Evolutionary conservation across 2,888 invertebrate genomes (phyloP).

Genomic region (Gymnoscelis rufifasciata): DNA sequence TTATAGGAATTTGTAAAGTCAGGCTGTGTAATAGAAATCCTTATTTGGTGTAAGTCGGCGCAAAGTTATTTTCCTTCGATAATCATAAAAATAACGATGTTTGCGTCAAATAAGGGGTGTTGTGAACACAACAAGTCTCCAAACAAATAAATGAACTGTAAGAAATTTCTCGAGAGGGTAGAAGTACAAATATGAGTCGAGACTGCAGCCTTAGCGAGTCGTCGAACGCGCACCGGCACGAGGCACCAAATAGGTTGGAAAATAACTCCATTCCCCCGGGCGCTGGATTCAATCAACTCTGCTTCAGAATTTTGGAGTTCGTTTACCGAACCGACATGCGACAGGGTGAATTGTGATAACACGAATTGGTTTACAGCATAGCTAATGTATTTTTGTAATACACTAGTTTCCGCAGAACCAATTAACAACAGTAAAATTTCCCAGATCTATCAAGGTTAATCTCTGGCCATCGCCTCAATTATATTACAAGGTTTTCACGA

Average conservation of each 20-base stretch:
- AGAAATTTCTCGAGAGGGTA: slow-evolving; percentile 68
- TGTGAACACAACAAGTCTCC: slow-evolving; percentile 56
- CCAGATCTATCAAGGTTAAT: background rate
- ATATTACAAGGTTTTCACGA: no score
- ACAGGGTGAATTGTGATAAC: slow-evolving; percentile 52
- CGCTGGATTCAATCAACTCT: slow-evolving; percentile 74
- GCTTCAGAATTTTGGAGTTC: slow-evolving; percentile 75
- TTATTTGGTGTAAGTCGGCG: slow-evolving; percentile 1
- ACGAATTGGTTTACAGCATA: slow-evolving; percentile 51
- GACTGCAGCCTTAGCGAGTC: slow-evolving; percentile 44
- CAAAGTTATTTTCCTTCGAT: slow-evolving; percentile 34
- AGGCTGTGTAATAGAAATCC: slow-evolving; percentile 1
- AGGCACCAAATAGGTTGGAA: slow-evolving; percentile 72
- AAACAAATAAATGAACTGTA: slow-evolving; percentile 74
- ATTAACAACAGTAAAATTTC: slow-evolving; percentile 32
- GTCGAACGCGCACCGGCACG: slow-evolving; percentile 34
- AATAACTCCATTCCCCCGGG: slow-evolving; percentile 73
- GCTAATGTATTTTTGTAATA: slow-evolving; percentile 16
- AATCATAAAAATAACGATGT: slow-evolving; percentile 45
- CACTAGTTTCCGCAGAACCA: slow-evolving; percentile 27
- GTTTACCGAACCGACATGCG: slow-evolving; percentile 56
- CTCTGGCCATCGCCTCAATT: background rate
- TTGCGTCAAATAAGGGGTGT: slow-evolving; percentile 46
- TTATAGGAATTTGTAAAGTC: background rate
- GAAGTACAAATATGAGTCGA: slow-evolving; percentile 54